Percentiles rank a stretch among this genome's conserved stretches.
Evolutionary conservation across 2,797 vertebrate genomes (phyloP).

Genomic region (Anguilla anguilla): DNA sequence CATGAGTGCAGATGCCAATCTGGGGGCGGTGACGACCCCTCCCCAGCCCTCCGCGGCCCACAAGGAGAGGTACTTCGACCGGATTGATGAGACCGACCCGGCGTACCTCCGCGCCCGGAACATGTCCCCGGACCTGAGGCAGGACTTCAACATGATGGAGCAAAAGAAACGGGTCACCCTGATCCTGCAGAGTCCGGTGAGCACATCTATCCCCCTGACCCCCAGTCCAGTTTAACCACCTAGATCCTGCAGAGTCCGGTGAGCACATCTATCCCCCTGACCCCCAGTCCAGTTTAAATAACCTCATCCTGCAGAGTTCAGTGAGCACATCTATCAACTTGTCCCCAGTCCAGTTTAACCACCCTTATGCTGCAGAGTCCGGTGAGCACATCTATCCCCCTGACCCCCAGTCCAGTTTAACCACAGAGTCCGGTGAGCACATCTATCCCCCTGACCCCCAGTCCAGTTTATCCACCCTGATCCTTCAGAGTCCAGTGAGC

Average conservation of each 20-base stretch:
- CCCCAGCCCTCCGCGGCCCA: slow-evolving; percentile 80
- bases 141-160: slow-evolving; percentile 98
- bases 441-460: background rate
- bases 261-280: too few species aligned
- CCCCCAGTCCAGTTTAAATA: too few species aligned
- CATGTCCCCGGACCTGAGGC: slow-evolving; percentile 90
- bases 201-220: background rate
- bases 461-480: background rate
- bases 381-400: slow-evolving; percentile 60
- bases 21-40: slow-evolving; percentile 80
- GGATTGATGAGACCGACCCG: slow-evolving; percentile 80
- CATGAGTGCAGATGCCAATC: slow-evolving; percentile 75
- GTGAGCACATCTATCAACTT: slow-evolving; percentile 61
- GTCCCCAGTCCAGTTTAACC: background rate
- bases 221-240: slow-evolving; percentile 56
- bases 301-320: slow-evolving; percentile 93
- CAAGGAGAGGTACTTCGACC: slow-evolving; percentile 85
- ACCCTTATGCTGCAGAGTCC: too few species aligned
- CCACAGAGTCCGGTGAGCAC: slow-evolving; percentile 84
- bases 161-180: slow-evolving; percentile 95
- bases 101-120: slow-evolving; percentile 82
- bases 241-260: slow-evolving; percentile 75
- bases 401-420: background rate
- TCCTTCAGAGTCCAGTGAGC: background rate
- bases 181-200: slow-evolving; percentile 93